Evolutionary conservation across 2,113 vertebrate genomes (phyloP).

Genomic region (Hemicordylus capensis): DNA sequence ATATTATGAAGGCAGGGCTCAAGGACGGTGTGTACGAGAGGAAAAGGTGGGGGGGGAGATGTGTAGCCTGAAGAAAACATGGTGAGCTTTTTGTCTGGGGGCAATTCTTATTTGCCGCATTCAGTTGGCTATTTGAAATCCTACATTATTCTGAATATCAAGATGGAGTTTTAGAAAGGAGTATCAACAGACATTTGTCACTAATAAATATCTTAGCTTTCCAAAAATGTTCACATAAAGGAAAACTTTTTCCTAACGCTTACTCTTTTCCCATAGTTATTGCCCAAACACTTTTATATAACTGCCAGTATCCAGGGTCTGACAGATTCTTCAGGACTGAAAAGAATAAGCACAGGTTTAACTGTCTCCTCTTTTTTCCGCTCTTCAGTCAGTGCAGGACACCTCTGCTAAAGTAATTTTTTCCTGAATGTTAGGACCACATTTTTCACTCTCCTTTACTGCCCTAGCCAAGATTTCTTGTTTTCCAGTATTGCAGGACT

Average conservation of each 20-base stretch:
- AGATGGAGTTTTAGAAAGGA: background rate
- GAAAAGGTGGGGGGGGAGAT: no score
- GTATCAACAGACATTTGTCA: background rate
- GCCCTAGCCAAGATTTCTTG: background rate
- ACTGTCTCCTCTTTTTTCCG: background rate
- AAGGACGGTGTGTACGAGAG: background rate
- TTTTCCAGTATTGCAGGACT: background rate
- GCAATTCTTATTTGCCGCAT: background rate
- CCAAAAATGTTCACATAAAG: constrained; percentile 1
- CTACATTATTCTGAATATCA: no score
- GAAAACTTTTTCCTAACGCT: background rate
- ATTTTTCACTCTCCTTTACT: background rate
- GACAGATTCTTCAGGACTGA: background rate
- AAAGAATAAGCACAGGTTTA: background rate
- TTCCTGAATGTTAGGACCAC: background rate
- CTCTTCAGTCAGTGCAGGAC: background rate
- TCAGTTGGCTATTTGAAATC: background rate
- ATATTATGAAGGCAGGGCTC: background rate
- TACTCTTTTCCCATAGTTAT: constrained; percentile 16
- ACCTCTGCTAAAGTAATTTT: background rate
- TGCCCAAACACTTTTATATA: constrained; percentile 4
- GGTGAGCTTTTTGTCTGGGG: background rate
- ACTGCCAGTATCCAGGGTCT: background rate
- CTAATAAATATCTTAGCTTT: background rate
- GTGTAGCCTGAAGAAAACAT: background rate